Base-by-base conservation (phyloP, 2,113 vertebrate species). In the Spizaetus ornatus region DNA sequence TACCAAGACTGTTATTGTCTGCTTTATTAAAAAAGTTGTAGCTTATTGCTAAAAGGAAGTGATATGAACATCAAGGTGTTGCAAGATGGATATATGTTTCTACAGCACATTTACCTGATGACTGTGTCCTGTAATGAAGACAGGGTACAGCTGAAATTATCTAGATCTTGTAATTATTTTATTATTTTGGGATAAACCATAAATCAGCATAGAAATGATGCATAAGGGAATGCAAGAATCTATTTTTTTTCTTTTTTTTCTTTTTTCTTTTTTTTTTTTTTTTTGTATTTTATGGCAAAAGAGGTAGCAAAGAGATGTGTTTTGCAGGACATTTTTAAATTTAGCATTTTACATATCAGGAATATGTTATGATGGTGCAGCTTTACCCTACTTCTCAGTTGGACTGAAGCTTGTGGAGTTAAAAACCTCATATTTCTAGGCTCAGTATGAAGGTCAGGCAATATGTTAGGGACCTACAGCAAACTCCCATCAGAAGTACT, bases 211-310 rank as follows among this genome's bases (percentile, higher is more conserved):
- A 23, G 36, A 80, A 82, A 72, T 26, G 0, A 63, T 62, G 4
- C 16, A 40, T 42, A 36, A 79, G 72, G 4, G 22, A 86, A 88
- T 23, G 3, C 7, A 78, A 73, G 6, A 61, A 66, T 11, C 7
- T 58, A 15, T 29, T 58, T 0, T 13, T 69, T 55, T 32, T 15
- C 4, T 16, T 4, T 20, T 16, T 3, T 3, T 5, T 13, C 11
- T 16, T 5, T 4, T 22, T 7, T 2, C 22, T 26, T n/a, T 6
- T 9, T 9, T 43, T 10, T 61, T 26, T n/a, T 13, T 29, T 29
- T 29, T 53, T 53, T 9, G 3, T 22, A 23, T 40, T n/a, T 84
- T 20, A 8, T 42, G 43, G 10, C 10, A 55, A 76, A 86, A 48
- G 11, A 45, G 1, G 11, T 23, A 52, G 4, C 10, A 82, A 45